These are phyloP conservation scores for Romanogobio albipinnatus DNA, from an alignment of 2,113 vertebrate genomes.

Conservation along the genomic window DNA sequence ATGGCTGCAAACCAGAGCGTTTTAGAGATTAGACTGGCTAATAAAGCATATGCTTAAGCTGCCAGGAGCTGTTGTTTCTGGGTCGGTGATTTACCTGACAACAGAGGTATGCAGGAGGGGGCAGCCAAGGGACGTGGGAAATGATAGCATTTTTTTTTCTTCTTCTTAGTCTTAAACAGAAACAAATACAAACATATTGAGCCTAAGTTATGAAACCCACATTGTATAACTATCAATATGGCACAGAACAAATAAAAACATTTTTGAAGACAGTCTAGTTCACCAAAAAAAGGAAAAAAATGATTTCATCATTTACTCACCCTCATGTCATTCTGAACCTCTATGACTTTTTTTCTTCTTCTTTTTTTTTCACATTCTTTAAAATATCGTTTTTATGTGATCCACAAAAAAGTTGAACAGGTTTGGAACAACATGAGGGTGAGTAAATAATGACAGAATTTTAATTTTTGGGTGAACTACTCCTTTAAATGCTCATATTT, in stretches of 20 bases:
- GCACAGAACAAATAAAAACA: not conserved
- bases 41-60: slow-evolving; percentile 48
- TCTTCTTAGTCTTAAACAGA: not conserved
- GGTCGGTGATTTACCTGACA: slow-evolving; percentile 55
- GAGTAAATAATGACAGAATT: not conserved
- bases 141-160: not conserved
- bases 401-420: not conserved
- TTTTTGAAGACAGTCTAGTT: not conserved
- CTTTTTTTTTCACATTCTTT: too few relatives aligned
- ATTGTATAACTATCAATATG: not conserved
- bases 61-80: slow-evolving; percentile 45
- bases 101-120: slow-evolving; percentile 64
- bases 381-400: not conserved
- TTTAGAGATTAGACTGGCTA: slow-evolving; percentile 48
- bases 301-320: not conserved
- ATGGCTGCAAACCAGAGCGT: slow-evolving; percentile 47
- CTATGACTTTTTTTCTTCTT: not conserved
- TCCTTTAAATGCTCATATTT: not conserved
- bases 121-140: slow-evolving; percentile 56
- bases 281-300: not conserved
- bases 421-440: not conserved
- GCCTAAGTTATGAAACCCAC: slow-evolving; percentile 50
- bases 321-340: not conserved
- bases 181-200: slow-evolving; percentile 27
- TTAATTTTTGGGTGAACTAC: not conserved